Percentiles rank a stretch among this genome's conserved stretches.
Evolutionary conservation across 1,140 invertebrate genomes (phyloP).

Genomic region (Papilio polytes): DNA sequence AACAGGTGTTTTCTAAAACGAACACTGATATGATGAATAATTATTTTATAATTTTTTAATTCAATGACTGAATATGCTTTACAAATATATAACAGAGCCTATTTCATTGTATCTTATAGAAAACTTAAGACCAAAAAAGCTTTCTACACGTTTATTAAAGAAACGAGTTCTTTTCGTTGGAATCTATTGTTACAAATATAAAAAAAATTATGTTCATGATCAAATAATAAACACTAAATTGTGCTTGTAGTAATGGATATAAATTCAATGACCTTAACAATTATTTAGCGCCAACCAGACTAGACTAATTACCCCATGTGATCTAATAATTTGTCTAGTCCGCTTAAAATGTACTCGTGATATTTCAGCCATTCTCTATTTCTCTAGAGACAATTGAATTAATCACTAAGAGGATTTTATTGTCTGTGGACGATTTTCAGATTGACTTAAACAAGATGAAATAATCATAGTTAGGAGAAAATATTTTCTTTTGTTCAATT

Average conservation of each 20-base stretch:
- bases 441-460: neutral
- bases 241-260: neutral
- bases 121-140: neutral
- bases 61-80: neutral
- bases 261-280: slow-evolving; percentile 8
- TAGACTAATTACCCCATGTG: slow-evolving; percentile 8
- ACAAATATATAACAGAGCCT: neutral
- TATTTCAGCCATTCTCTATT: neutral
- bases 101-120: neutral
- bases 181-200: neutral
- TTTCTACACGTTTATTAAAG: neutral
- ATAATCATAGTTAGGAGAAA: neutral
- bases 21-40: too few relatives aligned
- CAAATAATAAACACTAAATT: neutral
- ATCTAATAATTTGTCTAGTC: slow-evolving; percentile 6
- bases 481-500: neutral
- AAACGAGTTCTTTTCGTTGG: too few relatives aligned
- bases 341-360: neutral
- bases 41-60: neutral
- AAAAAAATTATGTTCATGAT: neutral
- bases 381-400: neutral
- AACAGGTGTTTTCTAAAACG: too few relatives aligned
- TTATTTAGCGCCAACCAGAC: neutral
- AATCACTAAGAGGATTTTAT: neutral
- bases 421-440: neutral